Conservation (phyloP, 1,140 invertebrate genomes). For the Oryctes rhinoceros region DNA sequence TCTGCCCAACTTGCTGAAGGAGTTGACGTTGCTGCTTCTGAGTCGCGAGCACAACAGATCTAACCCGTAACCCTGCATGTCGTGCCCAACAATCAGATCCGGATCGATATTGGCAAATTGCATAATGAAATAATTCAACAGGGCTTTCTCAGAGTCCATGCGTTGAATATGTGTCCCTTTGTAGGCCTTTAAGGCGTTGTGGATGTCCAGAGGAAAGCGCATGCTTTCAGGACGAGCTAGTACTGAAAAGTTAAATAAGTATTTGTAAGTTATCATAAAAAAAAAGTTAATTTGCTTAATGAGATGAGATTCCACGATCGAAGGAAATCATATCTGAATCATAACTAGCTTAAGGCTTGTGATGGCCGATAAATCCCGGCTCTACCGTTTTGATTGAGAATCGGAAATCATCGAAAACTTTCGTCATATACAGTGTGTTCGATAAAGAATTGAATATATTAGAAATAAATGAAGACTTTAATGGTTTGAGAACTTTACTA, state of each 20-base stretch:
- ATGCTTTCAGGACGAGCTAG: conserved; percentile 80
- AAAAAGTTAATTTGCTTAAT: no score
- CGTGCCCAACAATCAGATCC: conserved; percentile 93
- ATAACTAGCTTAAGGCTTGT: no score
- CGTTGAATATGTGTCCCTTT: conserved; percentile 80
- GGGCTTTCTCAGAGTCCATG: conserved; percentile 84
- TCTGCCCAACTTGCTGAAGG: conserved; percentile 91
- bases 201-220: conserved; percentile 83
- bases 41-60: conserved; percentile 89
- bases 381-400: no score
- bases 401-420: no score
- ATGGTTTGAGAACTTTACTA: no score
- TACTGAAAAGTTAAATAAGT: conserved; percentile 65
- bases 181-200: conserved; percentile 70
- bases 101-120: conserved; percentile 90
- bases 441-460: no score
- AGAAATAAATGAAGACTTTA: no score
- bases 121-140: conserved; percentile 84
- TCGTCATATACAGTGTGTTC: no score
- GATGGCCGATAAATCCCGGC: no score
- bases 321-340: no score
- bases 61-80: conserved; percentile 87
- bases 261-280: not conserved
- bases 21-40: conserved; percentile 75
- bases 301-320: no score